Conservation (phyloP, 2,888 invertebrate genomes). For the Mesoligia furuncula region DNA sequence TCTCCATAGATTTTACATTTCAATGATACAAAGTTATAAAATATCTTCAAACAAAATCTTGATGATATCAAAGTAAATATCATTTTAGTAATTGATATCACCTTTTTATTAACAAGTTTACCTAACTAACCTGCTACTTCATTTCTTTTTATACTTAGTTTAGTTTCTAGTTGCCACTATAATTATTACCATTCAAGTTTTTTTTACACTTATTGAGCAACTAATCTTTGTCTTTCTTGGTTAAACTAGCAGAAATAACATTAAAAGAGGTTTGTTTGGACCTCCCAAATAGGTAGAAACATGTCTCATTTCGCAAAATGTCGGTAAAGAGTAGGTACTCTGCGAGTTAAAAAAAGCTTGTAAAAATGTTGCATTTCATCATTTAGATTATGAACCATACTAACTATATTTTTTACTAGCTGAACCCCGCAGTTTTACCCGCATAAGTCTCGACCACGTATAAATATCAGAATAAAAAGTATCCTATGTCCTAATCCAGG, state of each 20-base stretch:
- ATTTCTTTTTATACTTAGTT: not conserved
- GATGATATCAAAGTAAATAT: slow-evolving; percentile 8
- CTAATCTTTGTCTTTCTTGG: not conserved
- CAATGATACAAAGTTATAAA: slow-evolving; percentile 30
- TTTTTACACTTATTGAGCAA: not conserved
- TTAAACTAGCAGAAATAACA: not conserved
- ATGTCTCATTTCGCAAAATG: not conserved
- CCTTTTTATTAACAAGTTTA: not conserved
- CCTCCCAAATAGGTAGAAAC: not conserved
- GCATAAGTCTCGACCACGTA: not conserved
- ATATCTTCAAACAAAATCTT: slow-evolving; percentile 47
- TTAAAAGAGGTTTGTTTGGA: not conserved
- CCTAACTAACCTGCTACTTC: too few relatives aligned
- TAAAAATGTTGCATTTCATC: not conserved
- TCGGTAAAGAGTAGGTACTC: not conserved
- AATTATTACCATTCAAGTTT: not conserved
- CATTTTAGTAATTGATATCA: not conserved
- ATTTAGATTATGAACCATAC: not conserved
- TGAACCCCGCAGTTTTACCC: not conserved
- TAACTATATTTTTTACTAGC: not conserved
- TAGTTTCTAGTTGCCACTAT: not conserved
- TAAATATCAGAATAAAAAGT: not conserved
- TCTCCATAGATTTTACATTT: slow-evolving; percentile 54
- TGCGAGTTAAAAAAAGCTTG: not conserved
- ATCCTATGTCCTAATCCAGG: not conserved